Evolutionary conservation across 2,113 vertebrate genomes (phyloP), one percentile per base, ranked within the genome.

Genomic region (Acrocephalus kingi): DNA sequence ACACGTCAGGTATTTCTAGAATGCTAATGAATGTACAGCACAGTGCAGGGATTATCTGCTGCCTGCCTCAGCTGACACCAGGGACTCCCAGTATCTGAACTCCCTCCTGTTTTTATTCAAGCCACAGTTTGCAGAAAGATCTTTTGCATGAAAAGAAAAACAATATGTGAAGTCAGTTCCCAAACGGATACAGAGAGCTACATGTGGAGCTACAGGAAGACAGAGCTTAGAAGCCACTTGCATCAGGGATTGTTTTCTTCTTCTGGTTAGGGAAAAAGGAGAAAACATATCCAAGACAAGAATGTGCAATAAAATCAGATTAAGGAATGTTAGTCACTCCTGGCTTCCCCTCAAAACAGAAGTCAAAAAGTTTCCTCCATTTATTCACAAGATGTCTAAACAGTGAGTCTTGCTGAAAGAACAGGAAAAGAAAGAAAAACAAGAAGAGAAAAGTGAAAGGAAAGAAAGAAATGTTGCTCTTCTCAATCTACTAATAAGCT

Each of bases 341-440:
- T 97, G 96, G 95, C 94, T 59, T 89, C 73, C 75, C 85, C 86
- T 95, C 96, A 97, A 92, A 96, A 97, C 94, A 96, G 95, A 91
- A 97, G 96, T 96, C 90, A 88, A 92, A 88, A 93, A 93, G 68
- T 87, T 94, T 95, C 89, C 7, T 19, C 90, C 84, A 95, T 91
- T 96, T 96, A 97, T 93, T 94, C 89, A 96, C 58, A 89, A 90
- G 67, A 94, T 71, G 41, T 94, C 85, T 88, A 89, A 96, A 92
- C 86, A 90, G 27, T 31, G 48, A 95, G 55, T 66, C 58, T 72
- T 43, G 49, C 28, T 83, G 59, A 79, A 85, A 85, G 76, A 28
- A 49, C 1, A 20, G 19, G 5, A 3, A 35, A 35, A 43, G 3
- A 48, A 56, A 62, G 10, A 31, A 59, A n/a, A 49, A 22, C 39